A percentile compares a stretch with the other conserved stretches of the same genome.
Conservation (phyloP, 2,888 invertebrate species). For the Dolomedes plantarius region DNA sequence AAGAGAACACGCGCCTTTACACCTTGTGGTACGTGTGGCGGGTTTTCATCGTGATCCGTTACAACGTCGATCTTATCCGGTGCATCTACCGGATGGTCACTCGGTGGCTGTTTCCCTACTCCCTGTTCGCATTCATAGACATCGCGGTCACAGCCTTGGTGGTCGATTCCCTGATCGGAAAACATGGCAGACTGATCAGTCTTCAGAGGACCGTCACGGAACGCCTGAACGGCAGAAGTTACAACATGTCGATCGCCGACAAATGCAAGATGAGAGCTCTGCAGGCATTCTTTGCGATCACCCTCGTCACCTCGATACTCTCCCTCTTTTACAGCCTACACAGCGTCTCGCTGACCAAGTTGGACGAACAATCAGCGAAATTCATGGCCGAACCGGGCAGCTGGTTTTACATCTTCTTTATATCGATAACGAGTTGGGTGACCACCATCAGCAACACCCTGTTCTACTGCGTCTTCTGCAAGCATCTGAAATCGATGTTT, state of each 20-base stretch:
- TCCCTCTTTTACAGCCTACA: background rate
- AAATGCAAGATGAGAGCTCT: background rate
- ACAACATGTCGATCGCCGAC: conserved; percentile 4
- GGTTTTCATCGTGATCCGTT: conserved; percentile 27
- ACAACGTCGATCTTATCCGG: conserved; percentile 14
- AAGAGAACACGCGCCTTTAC: background rate
- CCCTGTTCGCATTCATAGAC: conserved; percentile 32
- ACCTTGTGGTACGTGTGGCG: conserved; percentile 43
- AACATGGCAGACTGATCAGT: conserved; percentile 20
- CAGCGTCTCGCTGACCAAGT: too few species aligned
- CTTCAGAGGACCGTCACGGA: conserved; percentile 23
- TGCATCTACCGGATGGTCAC: conserved; percentile 3
- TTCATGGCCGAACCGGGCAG: too few species aligned
- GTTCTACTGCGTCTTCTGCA: conserved; percentile 51
- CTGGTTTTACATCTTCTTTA: background rate
- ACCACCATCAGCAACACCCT: conserved; percentile 29
- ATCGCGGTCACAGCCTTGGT: conserved; percentile 36
- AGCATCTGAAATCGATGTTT: conserved; percentile 53
- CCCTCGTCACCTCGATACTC: background rate
- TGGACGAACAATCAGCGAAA: too few species aligned
- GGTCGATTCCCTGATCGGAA: conserved; percentile 38
- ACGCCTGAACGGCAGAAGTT: conserved; percentile 11
- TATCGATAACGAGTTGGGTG: conserved; percentile 36
- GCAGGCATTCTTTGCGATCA: background rate
- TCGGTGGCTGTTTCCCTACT: background rate